Evolutionary conservation across 2,888 invertebrate species (phyloP), one percentile per base, ranked within the genome.

Genomic region (Ectemnius continuus): DNA sequence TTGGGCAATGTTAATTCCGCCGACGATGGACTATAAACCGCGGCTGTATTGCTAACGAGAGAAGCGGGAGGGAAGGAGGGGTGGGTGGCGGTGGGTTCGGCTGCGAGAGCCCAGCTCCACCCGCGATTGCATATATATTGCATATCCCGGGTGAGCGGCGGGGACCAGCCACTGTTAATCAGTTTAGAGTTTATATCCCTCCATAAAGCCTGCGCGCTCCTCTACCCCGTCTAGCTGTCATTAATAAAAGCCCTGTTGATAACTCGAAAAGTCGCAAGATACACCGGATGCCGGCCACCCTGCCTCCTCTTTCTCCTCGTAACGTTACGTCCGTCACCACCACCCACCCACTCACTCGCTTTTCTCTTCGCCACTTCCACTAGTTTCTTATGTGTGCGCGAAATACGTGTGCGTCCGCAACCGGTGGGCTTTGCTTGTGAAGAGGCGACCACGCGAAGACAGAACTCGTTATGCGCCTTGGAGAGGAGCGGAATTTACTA

Each of bases 171-270:
- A 90, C 90, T 88, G 91, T 91, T 91, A 91, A 91, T 91, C 91
- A 90, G 91, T 91, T 90, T 91, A 90, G 89, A 91, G 90, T 90
- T 91, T 91, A 91, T 91, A 90, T 88, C 86, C 88, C 80, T 77
- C 89, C 87, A 90, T 90, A 90, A 90, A 90, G 87, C 76, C 83
- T 76, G 81, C 77, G 81, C 77, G 68, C 73, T 74, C 76, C 65
- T 65, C 84, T 78, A 78, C 67, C 67, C 84, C 79, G 86, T 88
- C 88, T 88, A 88, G 87, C 86, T 86, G 88, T 89, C 90, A 90
- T 91, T 90, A 91, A 91, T 90, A 90, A 91, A 90, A 90, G 85
- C 87, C 86, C 83, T 85, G 88, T 88, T 89, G 90, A 91, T 90
- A 90, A 90, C 90, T 90, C 88, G 89, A 90, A 91, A 90, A 90